Evolutionary conservation across 2,113 vertebrate species (phyloP), one percentile per base, ranked within the genome.

Genomic region (Xiphorhynchus elegans): DNA sequence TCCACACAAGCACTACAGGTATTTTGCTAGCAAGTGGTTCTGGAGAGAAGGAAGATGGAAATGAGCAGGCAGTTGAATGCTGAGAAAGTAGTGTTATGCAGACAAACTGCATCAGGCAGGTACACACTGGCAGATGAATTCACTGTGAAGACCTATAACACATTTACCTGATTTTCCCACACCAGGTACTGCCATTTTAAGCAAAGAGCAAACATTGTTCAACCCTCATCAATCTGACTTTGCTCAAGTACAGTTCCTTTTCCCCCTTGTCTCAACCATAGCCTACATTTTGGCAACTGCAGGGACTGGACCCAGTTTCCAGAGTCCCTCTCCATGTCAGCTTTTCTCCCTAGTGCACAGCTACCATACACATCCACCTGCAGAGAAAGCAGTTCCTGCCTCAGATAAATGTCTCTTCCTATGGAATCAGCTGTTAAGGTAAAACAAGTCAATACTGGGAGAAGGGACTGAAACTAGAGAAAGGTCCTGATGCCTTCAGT

Each of bases 351-450:
- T 46, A 33, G 39, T 4, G 31, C 28, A 58, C 17, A 28, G 33
- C 68, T 23, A 37, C 58, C 21, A 40, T 10, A 39, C 39, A 8
- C 55, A 62, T 83, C 25, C 46, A 68, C 33, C 29, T 21, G 35
- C 4, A 1, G 24, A 73, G n/a, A 37, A 69, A 69, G 77, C 37
- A 26, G 70, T 53, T 39, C 64, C 33, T 10, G 13, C 55, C 70
- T 63, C 1, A 0, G 17, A 49, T 7, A 14, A 42, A 53, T 0
- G 0, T 31, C 21, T 83, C 50, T 26, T 37, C 49, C 12, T 28
- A 11, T 13, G 26, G 13, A 20, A 70, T 64, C 68, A 60, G 39
- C 33, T 62, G 25, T 29, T 33, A 35, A 1, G 10, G 49, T 26
- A 63, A 58, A 62, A 63, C 20, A 68, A 81, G 59, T 7, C 39